Evolutionary conservation across 2,797 vertebrate species (phyloP), one percentile per base, ranked within the genome.

Genomic region (Apodemus agrarius): DNA sequence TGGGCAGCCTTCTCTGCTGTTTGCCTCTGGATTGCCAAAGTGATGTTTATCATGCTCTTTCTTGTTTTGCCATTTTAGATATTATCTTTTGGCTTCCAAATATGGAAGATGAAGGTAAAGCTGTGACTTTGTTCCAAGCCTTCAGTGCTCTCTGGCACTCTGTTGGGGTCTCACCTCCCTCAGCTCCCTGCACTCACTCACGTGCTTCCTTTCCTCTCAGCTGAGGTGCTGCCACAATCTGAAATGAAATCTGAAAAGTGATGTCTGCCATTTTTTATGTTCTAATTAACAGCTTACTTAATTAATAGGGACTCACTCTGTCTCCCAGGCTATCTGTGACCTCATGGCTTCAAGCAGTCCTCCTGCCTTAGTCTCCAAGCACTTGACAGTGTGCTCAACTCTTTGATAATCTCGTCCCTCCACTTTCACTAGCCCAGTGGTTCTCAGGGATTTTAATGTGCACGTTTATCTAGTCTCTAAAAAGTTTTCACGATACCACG

Each of bases 41-140:
- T 81, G 80, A 75, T 91, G 29, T 92, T 92, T 88, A 43, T 57
- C 17, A 31, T 93, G 59, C 43, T 92, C 85, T 96, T 94, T 90
- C 79, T 94, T 72, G 63, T 88, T 96, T 95, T 89, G n/a, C 57
- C 37, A 72, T 92, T 97, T 76, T 93, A 72, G 84, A 67, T 92
- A 29, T 46, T 97, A 91, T 91, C 86, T 91, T 95, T 95, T 91
- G 79, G 63, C 92, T 96, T 95, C 93, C 86, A 90, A 40, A 57
- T 94, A 54, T 89, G 75, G 95, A 96, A 97, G 91, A 91, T 74
- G 75, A 91, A 96, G 95, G 87, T 93, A 83, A 91, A 93, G 65
- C 76, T n/a, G 84, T 49, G 90, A 57, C 76, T 67, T 65, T 59
- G 65, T 86, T 40, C 16, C 4, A 40, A 88, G 65, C 67, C n/a